Conservation (phyloP, 2,113 vertebrate genomes). For the Cricetomys ansorgei region DNA sequence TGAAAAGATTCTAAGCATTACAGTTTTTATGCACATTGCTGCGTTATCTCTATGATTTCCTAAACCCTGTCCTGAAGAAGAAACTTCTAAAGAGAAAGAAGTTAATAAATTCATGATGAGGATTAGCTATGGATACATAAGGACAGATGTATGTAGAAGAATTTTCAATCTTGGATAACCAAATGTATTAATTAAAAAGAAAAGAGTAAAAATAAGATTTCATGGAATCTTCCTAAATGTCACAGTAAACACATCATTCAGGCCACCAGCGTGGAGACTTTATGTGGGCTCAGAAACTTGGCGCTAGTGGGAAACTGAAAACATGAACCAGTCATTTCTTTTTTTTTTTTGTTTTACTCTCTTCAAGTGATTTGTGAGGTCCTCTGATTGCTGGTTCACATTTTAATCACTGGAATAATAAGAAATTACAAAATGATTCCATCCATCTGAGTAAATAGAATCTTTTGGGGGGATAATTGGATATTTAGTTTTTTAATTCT, state of each 20-base stretch:
- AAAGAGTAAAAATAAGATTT: neutral
- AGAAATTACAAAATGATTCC: slow-evolving; percentile 15
- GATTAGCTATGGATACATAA: neutral
- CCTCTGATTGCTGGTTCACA: neutral
- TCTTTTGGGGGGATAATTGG: neutral
- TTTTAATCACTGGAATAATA: slow-evolving; percentile 15
- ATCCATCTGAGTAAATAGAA: neutral
- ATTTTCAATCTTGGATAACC: neutral
- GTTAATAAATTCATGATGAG: neutral
- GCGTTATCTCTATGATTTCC: neutral
- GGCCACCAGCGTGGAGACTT: neutral
- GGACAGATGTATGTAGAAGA: neutral
- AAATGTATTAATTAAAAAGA: slow-evolving; percentile 17
- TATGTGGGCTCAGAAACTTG: neutral
- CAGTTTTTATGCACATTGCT: neutral
- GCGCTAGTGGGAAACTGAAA: neutral
- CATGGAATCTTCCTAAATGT: neutral
- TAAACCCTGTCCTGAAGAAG: neutral
- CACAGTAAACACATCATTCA: neutral
- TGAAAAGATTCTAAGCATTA: neutral
- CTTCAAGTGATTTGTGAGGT: neutral
- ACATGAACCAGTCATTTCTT: neutral
- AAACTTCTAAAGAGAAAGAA: neutral
- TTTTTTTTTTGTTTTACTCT: neutral
- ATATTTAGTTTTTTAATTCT: slow-evolving; percentile 48